Evolutionary conservation across 1,140 invertebrate genomes (phyloP), one percentile per base, ranked within the genome.

Genomic region (Drosophila nigrodunni): DNA sequence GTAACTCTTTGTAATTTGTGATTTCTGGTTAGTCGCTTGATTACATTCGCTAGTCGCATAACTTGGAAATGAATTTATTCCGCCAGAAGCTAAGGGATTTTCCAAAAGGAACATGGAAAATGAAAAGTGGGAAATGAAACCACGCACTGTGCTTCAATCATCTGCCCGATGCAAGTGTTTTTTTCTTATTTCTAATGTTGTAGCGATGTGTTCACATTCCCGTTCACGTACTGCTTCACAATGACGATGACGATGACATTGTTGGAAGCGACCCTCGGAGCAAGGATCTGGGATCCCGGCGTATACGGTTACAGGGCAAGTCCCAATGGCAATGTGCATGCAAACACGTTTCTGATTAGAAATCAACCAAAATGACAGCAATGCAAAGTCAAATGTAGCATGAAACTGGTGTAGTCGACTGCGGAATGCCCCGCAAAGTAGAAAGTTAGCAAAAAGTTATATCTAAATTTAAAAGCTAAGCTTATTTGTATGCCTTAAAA

Each of bases 341-440:
- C 55, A 49, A 61, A 61, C 71, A 74, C 72, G 72, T 74, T 74
- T 74, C 58, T 70, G 66, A 70, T 74, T 74, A 74, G 50, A 74
- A 74, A 64, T 74, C 72, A 74, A 9, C 72, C 58, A 50, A 62
- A 74, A 62, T 70, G 72, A 69, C 67, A 64, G 59, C 50, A 57
- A 21, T 55, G 21, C 43, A 41, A 74, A 55, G 50, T 47, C 49
- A 44, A 35, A 11, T 30, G 7, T 9, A 37, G 15, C 6, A 10
- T 15, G 2, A 2, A 2, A 2, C 13, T 3, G 37, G 6, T 25
- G 41, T 44, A 10, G 2, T 34, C 49, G 21, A 52, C 21, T 25
- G 1, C 1, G 0, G 43, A 11, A 64, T 43, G 52, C 37, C n/a
- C 35, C 43, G 35, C 3, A 4, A 39, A 15, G 2, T 21, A 1